These are phyloP conservation scores for Prietella phreatophila DNA, from an alignment of 2,113 vertebrate genomes.

Conservation along the genomic window DNA sequence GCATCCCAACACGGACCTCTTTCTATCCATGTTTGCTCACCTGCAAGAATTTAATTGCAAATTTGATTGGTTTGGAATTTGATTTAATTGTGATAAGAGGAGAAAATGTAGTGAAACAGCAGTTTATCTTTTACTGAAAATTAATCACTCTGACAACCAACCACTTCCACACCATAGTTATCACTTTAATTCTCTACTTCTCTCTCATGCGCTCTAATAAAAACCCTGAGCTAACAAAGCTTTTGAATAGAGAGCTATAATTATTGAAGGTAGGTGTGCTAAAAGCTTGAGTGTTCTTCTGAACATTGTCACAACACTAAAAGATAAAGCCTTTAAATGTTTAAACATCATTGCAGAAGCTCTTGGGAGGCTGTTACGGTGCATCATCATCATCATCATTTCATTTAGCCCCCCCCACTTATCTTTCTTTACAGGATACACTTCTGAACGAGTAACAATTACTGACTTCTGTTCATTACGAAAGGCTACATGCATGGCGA, in stretches of 20 bases:
- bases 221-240: slow-evolving; percentile 48
- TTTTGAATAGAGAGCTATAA: slow-evolving; percentile 63
- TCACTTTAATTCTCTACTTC: slow-evolving; percentile 37
- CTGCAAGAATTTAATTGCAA: not conserved
- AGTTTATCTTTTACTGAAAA: not conserved
- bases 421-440: not conserved
- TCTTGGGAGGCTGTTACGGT: slow-evolving; percentile 1
- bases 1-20: not conserved
- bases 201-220: slow-evolving; percentile 8
- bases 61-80: not conserved
- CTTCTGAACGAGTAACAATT: not conserved
- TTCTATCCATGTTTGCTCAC: not conserved
- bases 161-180: slow-evolving; percentile 34
- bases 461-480: not conserved
- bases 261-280: slow-evolving; percentile 55
- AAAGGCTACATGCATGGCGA: not conserved
- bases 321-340: slow-evolving; percentile 54
- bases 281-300: not conserved
- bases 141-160: slow-evolving; percentile 22
- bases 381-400: slow-evolving; percentile 25
- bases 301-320: slow-evolving; percentile 64
- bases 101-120: not conserved
- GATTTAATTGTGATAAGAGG: not conserved
- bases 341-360: slow-evolving; percentile 29
- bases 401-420: not conserved